Evolutionary conservation across 2,113 vertebrate species (phyloP), one percentile per base, ranked within the genome.

Genomic region (Limanda limanda): DNA sequence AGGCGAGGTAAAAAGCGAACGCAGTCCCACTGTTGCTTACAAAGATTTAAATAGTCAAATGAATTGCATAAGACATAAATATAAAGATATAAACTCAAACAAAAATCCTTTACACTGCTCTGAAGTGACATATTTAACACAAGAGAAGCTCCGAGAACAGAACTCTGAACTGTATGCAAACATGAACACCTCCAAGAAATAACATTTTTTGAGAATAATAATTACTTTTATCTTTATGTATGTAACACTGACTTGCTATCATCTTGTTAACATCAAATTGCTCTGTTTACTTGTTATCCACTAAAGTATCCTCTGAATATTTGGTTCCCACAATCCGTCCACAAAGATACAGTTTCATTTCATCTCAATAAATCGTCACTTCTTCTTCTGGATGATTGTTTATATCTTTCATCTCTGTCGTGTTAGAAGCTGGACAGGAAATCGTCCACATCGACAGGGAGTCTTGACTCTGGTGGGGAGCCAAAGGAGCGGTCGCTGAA

Each of bases 381-480:
- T 35, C 4, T 59, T 27, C 24, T 45, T 9, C 25, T 59, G 37
- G 7, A 4, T 37, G 11, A 64, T 51, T 56, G 51, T 25, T 11
- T 64, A 6, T 52, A 18, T 64, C 25, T 72, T 61, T 18, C 24
- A 5, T 75, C 35, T 68, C 18, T 81, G 78, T 27, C 78, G 23
- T 73, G 66, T 62, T 73, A 96, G 96, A 97, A 98, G 91, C 93
- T 97, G 86, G 98, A 99, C 73, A 95, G 96, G 89, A 98, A 96
- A 84, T 96, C 95, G 0, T 96, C 96, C 69, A 95, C 96, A 4
- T 97, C 97, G 5, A 95, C 95, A 24, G 96, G 96, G 69, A 98
- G 96, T 80, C 92, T 97, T 6, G 97, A 98, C 68, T 95, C 96
- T 23, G 93, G 95, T 65, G 96, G 90, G 40, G 97, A 98, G 71